These are phyloP conservation scores for Xestia sexstrigata DNA, from an alignment of 2,888 invertebrate genomes.

Conservation along the genomic window DNA sequence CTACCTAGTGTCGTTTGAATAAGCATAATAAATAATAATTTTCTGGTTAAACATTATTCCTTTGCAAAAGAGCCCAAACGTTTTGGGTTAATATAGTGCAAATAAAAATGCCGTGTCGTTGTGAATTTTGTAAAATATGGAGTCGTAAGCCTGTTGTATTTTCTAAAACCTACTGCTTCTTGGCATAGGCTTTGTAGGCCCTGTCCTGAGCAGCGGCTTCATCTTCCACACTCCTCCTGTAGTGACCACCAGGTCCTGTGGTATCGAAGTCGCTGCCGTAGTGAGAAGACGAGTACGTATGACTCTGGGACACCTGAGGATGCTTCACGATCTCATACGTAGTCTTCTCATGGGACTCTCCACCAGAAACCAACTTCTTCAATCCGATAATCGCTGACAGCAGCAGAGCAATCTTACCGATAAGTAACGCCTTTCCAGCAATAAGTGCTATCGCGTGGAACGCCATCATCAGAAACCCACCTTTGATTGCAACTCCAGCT, in stretches of 20 bases:
- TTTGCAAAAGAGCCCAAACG: slow-evolving; percentile 74
- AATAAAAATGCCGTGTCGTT: slow-evolving; percentile 77
- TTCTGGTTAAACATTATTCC: slow-evolving; percentile 60
- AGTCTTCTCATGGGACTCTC: slow-evolving; percentile 94
- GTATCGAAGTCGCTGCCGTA: slow-evolving; percentile 92
- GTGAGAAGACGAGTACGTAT: slow-evolving; percentile 93
- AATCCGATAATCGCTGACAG: slow-evolving; percentile 95
- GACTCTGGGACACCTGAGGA: slow-evolving; percentile 95
- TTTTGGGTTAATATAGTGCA: slow-evolving; percentile 65
- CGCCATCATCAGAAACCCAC: slow-evolving; percentile 93
- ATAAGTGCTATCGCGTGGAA: slow-evolving; percentile 94
- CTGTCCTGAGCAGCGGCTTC: slow-evolving; percentile 92
- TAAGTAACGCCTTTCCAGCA: slow-evolving; percentile 95
- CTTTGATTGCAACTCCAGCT: slow-evolving; percentile 93
- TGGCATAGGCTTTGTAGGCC: slow-evolving; percentile 91
- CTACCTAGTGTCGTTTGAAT: slow-evolving; percentile 64
- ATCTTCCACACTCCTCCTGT: slow-evolving; percentile 91
- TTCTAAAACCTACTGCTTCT: slow-evolving; percentile 78
- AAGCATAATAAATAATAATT: slow-evolving; percentile 56
- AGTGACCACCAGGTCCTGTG: slow-evolving; percentile 91
- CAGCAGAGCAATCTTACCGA: slow-evolving; percentile 96
- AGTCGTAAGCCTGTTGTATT: slow-evolving; percentile 81
- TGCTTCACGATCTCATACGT: slow-evolving; percentile 96
- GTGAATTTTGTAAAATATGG: slow-evolving; percentile 80
- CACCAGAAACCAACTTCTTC: slow-evolving; percentile 93